phyloP scores from a whole-genome alignment of 2,888 invertebrate genomes.

The Acrobasis suavella region DNA sequence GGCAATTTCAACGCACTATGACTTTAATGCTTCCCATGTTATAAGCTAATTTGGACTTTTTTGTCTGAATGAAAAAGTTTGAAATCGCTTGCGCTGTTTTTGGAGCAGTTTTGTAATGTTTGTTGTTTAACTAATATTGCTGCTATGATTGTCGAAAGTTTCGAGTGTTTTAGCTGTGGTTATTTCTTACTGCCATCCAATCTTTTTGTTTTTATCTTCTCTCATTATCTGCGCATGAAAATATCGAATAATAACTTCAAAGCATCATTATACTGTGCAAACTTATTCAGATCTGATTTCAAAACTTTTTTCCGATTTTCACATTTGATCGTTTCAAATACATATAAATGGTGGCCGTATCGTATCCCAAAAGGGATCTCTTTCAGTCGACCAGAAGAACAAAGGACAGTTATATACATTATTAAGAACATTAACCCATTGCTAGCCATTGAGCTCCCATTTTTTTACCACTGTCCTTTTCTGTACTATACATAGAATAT shows the following conservation, averaged over 20 bases:
- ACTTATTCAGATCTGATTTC: too few relatives aligned
- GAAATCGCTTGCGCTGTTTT: conserved; percentile 12
- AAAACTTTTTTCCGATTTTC: too few relatives aligned
- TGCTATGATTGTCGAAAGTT: conserved; percentile 14
- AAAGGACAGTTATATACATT: too few relatives aligned
- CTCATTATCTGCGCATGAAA: not conserved
- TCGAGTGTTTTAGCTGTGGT: not conserved
- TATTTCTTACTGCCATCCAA: not conserved
- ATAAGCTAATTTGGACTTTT: not conserved
- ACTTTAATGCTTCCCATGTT: conserved; percentile 3
- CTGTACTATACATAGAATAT: too few relatives aligned
- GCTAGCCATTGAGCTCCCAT: too few relatives aligned
- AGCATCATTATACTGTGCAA: too few relatives aligned
- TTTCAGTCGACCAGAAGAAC: too few relatives aligned
- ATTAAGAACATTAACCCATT: too few relatives aligned
- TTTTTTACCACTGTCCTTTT: too few relatives aligned
- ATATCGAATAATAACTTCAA: not conserved
- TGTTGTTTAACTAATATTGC: conserved; percentile 13
- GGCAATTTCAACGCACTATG: not conserved
- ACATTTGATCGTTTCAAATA: too few relatives aligned
- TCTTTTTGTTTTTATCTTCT: not conserved
- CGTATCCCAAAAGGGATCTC: too few relatives aligned
- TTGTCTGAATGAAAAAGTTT: not conserved
- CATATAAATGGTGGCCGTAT: too few relatives aligned
- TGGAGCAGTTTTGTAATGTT: conserved; percentile 17